Base-by-base conservation (phyloP, 2,888 invertebrate species). In the Isotomurus palustris region DNA sequence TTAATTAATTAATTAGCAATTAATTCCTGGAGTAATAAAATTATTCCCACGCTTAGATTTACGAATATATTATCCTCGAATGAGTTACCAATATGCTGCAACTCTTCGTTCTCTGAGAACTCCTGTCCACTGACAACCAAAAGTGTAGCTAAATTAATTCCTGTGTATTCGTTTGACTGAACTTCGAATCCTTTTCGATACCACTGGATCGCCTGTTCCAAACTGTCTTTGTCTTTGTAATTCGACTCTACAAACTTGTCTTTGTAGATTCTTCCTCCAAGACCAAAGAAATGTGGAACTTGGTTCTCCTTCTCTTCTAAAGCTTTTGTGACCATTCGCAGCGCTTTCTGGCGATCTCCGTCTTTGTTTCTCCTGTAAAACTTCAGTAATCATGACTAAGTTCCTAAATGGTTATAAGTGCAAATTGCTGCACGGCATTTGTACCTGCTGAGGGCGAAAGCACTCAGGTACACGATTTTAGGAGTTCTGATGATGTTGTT, bases 111-210 rank as follows among this genome's bases (percentile, higher is more conserved):
- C 76, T 88, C 87, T 57, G 88, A 86, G 74, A 99, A 94, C 74
- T 94, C 91, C 75, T 93, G 91, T 50, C 99, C 97, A 68, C 89
- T 91, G 71, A 97, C 95, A 56, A 97, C 95, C 58, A 99, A 79
- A 38, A 99, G 79, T 1, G 99, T 99, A 35, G 97, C 97, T 72
- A 99, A 81, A 80, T 99, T 99, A 64, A 99, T 96, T 55, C 97
- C 99, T 25, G 97, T 96, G 78, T 97, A 99, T 79, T 97, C 97
- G 76, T 97, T 94, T 1, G 96, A 96, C 75, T 97, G 96, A 45
- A 95, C 88, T 77, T 96, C 93, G 75, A 99, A 99, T 48, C 94
- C 95, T 77, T 92, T 91, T 71, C 94, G 82, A 75, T 96, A 96
- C 99, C 97, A 97, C 75, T 88, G 84, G 71, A 97, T 97, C 51